Conservation (phyloP, 2,888 invertebrate species). For the Amaurobius ferox region DNA sequence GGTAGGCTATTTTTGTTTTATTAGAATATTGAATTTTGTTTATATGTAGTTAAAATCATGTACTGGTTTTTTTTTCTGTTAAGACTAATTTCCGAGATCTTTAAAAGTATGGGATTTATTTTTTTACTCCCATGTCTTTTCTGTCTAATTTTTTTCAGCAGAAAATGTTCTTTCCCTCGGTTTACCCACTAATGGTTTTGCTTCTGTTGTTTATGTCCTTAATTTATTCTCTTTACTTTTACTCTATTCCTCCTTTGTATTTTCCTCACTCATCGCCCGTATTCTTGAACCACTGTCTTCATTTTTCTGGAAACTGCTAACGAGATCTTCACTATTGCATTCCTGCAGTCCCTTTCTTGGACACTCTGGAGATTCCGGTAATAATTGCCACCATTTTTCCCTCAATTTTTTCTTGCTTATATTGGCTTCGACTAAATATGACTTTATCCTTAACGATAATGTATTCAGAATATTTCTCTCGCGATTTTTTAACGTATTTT, state of each 20-base stretch:
- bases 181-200: conserved; percentile 45
- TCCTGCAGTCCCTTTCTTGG: conserved; percentile 51
- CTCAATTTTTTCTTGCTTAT: conserved; percentile 9
- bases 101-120: not conserved
- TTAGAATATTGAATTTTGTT: no score
- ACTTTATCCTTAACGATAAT: conserved; percentile 16
- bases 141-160: not conserved
- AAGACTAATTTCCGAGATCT: not conserved
- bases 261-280: conserved; percentile 9
- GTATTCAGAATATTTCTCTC: not conserved
- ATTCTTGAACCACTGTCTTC: conserved; percentile 25
- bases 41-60: no score
- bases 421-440: conserved; percentile 44
- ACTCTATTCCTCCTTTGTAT: conserved; percentile 28
- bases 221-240: conserved; percentile 42
- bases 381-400: conserved; percentile 63
- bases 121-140: not conserved
- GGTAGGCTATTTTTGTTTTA: no score
- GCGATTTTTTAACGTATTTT: not conserved
- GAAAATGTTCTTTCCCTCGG: conserved; percentile 9
- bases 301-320: conserved; percentile 66
- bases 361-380: conserved; percentile 31
- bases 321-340: conserved; percentile 43
- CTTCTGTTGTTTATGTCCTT: conserved; percentile 54
- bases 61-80: no score